phyloP scores from a whole-genome alignment of 2,113 vertebrate species.

The Pipa parva region DNA sequence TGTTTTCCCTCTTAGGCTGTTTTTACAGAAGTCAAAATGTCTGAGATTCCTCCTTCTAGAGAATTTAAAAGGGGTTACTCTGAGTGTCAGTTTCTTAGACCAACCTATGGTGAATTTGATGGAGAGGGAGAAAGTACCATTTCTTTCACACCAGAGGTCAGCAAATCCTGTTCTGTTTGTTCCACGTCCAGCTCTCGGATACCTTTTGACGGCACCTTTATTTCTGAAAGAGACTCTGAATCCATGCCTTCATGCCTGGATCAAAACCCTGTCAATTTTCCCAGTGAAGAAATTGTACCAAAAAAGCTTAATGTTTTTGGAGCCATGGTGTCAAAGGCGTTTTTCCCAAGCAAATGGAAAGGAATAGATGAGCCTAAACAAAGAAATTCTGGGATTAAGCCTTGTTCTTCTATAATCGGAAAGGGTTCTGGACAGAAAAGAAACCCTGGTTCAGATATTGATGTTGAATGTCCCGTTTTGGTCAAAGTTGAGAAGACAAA shows the following conservation, averaged over 20 bases:
- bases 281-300: not conserved
- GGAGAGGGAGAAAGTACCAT: not conserved
- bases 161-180: not conserved
- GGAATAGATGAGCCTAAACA: not conserved
- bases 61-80: not conserved
- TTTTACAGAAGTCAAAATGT: conserved; percentile 2
- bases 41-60: not conserved
- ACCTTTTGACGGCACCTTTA: not conserved
- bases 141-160: not conserved
- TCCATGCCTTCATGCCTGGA: not conserved
- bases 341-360: conserved; percentile 8
- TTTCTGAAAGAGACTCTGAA: not conserved
- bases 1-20: not conserved
- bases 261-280: not conserved
- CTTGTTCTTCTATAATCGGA: not conserved
- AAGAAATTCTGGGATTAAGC: not conserved
- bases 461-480: conserved; percentile 2
- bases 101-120: not conserved
- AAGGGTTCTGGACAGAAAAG: not conserved
- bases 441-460: not conserved
- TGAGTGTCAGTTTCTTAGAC: not conserved
- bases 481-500: not conserved
- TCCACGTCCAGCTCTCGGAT: not conserved
- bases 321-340: conserved; percentile 9
- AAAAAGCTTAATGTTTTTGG: not conserved